These are phyloP conservation scores for Pteruthius melanotis DNA, from an alignment of 2,113 vertebrate genomes.

Conservation along the genomic window DNA sequence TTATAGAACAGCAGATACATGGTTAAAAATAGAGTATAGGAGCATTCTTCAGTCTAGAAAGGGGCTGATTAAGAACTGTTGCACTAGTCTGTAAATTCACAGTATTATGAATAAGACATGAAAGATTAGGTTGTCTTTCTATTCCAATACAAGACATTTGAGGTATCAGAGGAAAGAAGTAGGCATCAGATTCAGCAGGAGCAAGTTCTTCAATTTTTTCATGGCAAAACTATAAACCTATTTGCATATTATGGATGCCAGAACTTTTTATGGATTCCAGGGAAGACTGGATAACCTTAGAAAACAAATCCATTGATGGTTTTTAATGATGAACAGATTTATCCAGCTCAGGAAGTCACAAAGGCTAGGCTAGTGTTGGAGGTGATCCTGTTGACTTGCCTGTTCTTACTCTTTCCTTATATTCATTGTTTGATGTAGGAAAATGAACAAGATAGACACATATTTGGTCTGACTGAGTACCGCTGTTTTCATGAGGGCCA, in stretches of 20 bases:
- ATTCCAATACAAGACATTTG: neutral
- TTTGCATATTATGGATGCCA: neutral
- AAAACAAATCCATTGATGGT: neutral
- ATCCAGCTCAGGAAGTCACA: neutral
- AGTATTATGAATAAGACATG: neutral
- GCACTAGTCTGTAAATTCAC: neutral
- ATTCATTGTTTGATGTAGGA: neutral
- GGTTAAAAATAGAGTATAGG: neutral
- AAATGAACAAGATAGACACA: neutral
- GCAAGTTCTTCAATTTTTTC: neutral
- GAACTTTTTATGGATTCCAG: neutral
- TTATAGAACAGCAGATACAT: neutral
- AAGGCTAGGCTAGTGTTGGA: neutral
- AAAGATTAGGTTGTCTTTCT: neutral
- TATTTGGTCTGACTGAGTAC: neutral
- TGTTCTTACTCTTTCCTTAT: neutral
- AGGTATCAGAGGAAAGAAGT: neutral
- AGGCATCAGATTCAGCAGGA: neutral
- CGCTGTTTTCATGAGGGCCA: neutral
- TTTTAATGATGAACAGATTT: neutral
- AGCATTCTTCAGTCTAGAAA: neutral
- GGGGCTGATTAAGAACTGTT: neutral
- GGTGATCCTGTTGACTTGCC: neutral
- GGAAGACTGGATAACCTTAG: neutral
- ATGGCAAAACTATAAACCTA: neutral